Base-by-base conservation (phyloP, 2,113 vertebrate genomes). In the Dipodomys merriami region DNA sequence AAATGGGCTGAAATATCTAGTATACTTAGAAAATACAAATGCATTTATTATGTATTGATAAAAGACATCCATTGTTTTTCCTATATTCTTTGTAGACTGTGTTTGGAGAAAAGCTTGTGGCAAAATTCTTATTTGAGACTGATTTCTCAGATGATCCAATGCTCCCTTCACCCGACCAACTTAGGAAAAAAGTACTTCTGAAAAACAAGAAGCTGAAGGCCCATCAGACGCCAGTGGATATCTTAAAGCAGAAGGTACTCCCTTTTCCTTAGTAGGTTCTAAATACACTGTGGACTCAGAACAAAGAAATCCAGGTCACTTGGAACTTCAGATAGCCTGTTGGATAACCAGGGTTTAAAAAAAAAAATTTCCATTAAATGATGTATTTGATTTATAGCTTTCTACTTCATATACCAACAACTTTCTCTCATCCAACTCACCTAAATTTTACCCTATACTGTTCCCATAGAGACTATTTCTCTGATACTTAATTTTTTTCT, bases 161-260 rank as follows among this genome's bases (percentile, higher is more conserved):
- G 98, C 98, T 99, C 94, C 99, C 99, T 19, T 99, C 99, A 0
- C 99, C 99, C 0, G 98, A 98, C 96, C 99, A 99, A 97, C 98
- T 99, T 44, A 97, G 97, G 90, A 98, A 98, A 85, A 99, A 98
- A 97, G 99, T 99, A 81, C 98, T 99, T 15, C 98, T 99, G 74
- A 99, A 99, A 98, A 99, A 99, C 97, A 99, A 99, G 98, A 99
- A 99, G 95, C 98, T 99, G 27, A 99, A 99, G 97, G 99, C 99
- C 6, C 99, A 99, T 97, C 99, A 99, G 96, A 99, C 99, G 0
- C 99, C 99, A 0, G 99, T 99, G 96, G 99, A 99, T 98, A 99
- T 99, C 89, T 97, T 99, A 91, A 99, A 99, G 95, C 99, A 99
- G 97, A 99, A 99, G 99, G 99, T 99, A 93, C 25, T 91, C 78